Percentiles rank a stretch among this genome's conserved stretches.
phyloP scores from a whole-genome alignment of 1,140 invertebrate genomes.

The Magallana angulata region DNA sequence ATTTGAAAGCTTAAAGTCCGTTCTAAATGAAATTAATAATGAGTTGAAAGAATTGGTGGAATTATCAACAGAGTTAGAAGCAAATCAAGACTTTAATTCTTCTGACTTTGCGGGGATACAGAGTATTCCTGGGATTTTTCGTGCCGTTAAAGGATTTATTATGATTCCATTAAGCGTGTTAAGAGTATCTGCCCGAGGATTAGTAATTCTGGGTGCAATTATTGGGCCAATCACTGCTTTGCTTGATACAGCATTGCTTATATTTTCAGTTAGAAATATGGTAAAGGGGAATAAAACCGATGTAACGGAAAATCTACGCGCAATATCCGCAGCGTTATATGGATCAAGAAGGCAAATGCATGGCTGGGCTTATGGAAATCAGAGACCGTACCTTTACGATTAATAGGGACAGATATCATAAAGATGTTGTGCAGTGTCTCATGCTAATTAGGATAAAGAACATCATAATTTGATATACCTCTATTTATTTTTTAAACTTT shows the following conservation, averaged over 20 bases:
- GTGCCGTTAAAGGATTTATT: slow-evolving; percentile 28
- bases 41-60: neutral
- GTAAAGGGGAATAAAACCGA: slow-evolving; percentile 32
- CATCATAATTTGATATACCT: no score
- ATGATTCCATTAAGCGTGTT: slow-evolving; percentile 45
- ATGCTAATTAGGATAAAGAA: no score
- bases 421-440: no score
- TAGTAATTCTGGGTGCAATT: slow-evolving; percentile 9
- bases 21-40: neutral
- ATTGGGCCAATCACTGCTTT: slow-evolving; percentile 38
- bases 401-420: neutral
- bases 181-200: slow-evolving; percentile 28
- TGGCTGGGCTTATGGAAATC: slow-evolving; percentile 50
- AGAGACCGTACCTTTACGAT: neutral
- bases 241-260: slow-evolving; percentile 40
- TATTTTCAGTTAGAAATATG: slow-evolving; percentile 38
- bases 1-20: neutral
- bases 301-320: slow-evolving; percentile 38
- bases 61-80: neutral
- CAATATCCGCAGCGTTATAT: slow-evolving; percentile 25
- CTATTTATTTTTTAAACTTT: no score
- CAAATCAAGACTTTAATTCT: neutral
- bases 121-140: neutral
- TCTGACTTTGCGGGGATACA: slow-evolving; percentile 10
- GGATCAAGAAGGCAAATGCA: slow-evolving; percentile 45